A percentile compares a stretch with the other conserved stretches of the same genome.
These are phyloP conservation scores for Ptilodon capucinus DNA, from an alignment of 2,888 invertebrate genomes.

Conservation along the genomic window DNA sequence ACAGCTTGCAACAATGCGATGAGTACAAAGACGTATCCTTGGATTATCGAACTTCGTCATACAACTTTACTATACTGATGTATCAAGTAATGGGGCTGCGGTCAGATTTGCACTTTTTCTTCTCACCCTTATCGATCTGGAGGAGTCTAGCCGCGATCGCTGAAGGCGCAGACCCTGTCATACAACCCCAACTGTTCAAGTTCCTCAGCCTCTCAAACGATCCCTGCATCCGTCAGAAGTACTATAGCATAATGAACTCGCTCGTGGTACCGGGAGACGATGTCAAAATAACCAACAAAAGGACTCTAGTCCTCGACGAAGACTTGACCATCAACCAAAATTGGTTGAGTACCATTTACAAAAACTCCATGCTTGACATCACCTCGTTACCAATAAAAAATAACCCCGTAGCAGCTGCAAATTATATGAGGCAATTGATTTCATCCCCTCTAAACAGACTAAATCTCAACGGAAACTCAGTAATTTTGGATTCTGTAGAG, in stretches of 20 bases:
- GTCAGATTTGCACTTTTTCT: slow-evolving; percentile 18
- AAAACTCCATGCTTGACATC: slow-evolving; percentile 13
- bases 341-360: slow-evolving; percentile 16
- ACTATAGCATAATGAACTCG: slow-evolving; percentile 22
- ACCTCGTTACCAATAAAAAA: slow-evolving; percentile 17
- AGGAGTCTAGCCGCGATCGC: slow-evolving; percentile 26
- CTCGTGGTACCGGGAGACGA: slow-evolving; percentile 15
- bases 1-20: too few species aligned
- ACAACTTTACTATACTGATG: slow-evolving; percentile 8
- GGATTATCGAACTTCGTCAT: slow-evolving; percentile 9
- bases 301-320: slow-evolving; percentile 24
- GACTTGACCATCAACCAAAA: slow-evolving; percentile 9
- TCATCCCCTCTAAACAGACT: not conserved
- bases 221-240: slow-evolving; percentile 21
- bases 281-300: slow-evolving; percentile 16
- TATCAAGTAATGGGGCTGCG: slow-evolving; percentile 8
- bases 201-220: slow-evolving; percentile 25
- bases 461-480: slow-evolving; percentile 24
- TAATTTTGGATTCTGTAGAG: slow-evolving; percentile 20
- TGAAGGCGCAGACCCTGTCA: slow-evolving; percentile 24
- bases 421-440: slow-evolving; percentile 13
- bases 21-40: slow-evolving; percentile 6
- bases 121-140: slow-evolving; percentile 29
- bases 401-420: slow-evolving; percentile 11
- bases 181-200: slow-evolving; percentile 18